Percentiles rank a stretch among this genome's conserved stretches.
Conservation (phyloP, 2,113 vertebrate genomes). For the Emydocephalus ijimae region DNA sequence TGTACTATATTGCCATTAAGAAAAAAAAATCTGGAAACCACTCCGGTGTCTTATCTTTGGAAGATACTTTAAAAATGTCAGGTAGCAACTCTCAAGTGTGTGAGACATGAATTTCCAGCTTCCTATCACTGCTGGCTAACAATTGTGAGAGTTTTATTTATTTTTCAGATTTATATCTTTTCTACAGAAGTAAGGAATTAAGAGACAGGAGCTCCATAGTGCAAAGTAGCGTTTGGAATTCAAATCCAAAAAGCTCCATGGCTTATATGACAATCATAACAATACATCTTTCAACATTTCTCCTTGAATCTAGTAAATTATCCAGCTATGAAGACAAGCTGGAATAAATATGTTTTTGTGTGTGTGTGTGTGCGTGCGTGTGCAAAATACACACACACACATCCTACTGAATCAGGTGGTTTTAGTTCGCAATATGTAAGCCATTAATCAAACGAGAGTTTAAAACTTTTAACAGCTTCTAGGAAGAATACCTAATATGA, state of each 20-base stretch:
- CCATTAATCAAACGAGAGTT: background rate
- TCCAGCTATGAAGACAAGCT: background rate
- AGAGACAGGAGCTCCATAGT: background rate
- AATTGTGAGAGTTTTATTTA: background rate
- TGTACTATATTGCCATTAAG: background rate
- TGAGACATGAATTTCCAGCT: background rate
- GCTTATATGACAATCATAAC: too few species aligned
- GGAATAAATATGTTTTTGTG: background rate
- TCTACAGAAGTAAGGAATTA: background rate
- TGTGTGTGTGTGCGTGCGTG: too few species aligned
- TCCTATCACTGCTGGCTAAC: too few species aligned
- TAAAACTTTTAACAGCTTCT: background rate
- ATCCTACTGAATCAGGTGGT: background rate
- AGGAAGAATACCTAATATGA: background rate
- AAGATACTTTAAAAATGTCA: background rate
- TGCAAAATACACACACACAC: too few species aligned
- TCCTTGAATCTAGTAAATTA: background rate
- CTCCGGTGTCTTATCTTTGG: background rate
- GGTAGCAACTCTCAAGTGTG: background rate
- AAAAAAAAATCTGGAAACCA: background rate
- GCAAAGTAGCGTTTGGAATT: background rate
- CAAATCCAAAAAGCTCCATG: background rate
- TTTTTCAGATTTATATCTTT: background rate
- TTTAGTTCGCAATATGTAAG: background rate
- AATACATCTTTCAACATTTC: background rate